Percentiles rank a stretch among this genome's conserved stretches.
These are phyloP conservation scores for Craterocephalus amniculus DNA, from an alignment of 2,797 vertebrate species.

Conservation along the genomic window DNA sequence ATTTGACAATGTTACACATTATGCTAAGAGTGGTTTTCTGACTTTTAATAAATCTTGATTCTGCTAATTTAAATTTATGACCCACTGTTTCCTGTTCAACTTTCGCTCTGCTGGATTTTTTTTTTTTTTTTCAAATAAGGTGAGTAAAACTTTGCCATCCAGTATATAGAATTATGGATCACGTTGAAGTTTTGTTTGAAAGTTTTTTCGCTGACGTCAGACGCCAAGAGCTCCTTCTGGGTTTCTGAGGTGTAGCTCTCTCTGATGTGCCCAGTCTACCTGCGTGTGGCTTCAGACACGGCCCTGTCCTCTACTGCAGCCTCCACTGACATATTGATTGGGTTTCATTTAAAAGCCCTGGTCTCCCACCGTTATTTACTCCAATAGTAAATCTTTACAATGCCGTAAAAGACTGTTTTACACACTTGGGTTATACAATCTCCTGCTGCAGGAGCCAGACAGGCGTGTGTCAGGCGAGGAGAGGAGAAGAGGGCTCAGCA, in stretches of 20 bases:
- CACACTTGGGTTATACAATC: slow-evolving; percentile 83
- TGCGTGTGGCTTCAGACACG: slow-evolving; percentile 61
- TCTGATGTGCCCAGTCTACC: slow-evolving; percentile 37
- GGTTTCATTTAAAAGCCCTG: slow-evolving; percentile 83
- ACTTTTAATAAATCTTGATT: slow-evolving; percentile 19
- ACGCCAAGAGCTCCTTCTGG: slow-evolving; percentile 10
- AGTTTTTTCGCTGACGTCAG: slow-evolving; percentile 45
- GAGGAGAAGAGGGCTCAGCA: slow-evolving; percentile 37
- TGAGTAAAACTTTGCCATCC: slow-evolving; percentile 9
- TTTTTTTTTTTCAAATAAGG: not conserved
- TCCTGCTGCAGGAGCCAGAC: slow-evolving; percentile 71
- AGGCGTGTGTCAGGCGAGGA: slow-evolving; percentile 63
- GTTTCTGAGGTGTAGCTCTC: slow-evolving; percentile 27
- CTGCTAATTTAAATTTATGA: slow-evolving; percentile 23
- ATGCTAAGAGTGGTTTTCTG: slow-evolving; percentile 26
- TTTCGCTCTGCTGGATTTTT: not conserved
- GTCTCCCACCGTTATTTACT: slow-evolving; percentile 85
- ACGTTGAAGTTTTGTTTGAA: slow-evolving; percentile 16
- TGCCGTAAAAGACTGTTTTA: slow-evolving; percentile 85
- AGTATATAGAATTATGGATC: slow-evolving; percentile 25
- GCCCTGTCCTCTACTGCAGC: slow-evolving; percentile 73
- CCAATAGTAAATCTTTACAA: slow-evolving; percentile 88
- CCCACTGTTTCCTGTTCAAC: slow-evolving; percentile 16
- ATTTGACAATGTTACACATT: slow-evolving; percentile 39
- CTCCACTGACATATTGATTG: slow-evolving; percentile 82